Conservation (phyloP, 2,888 invertebrate species). For the Melanchra persicariae region DNA sequence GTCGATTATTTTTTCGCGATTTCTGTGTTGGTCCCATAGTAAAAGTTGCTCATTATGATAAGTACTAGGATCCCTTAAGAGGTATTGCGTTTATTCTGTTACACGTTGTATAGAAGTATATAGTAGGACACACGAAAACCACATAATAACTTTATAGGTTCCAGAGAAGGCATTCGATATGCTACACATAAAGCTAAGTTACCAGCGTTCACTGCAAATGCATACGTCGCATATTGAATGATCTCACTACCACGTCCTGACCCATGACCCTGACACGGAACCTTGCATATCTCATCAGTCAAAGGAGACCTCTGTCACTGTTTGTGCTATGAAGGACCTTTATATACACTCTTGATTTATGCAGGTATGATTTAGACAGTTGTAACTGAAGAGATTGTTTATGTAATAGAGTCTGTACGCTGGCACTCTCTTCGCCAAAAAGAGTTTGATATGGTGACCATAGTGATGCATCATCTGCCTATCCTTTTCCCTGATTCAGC, state of each 20-base stretch:
- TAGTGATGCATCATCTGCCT: too few species aligned
- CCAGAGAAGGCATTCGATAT: conserved; percentile 8
- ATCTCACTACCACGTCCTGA: not conserved
- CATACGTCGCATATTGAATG: conserved; percentile 18
- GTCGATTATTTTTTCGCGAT: too few species aligned
- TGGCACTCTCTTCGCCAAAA: not conserved
- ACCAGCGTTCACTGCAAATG: not conserved
- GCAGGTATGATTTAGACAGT: conserved; percentile 10
- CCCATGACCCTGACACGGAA: conserved; percentile 11
- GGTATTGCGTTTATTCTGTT: too few species aligned
- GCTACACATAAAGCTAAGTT: conserved; percentile 19
- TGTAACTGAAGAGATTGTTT: not conserved
- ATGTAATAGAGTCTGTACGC: too few species aligned
- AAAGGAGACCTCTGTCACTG: conserved; percentile 31
- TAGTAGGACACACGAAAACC: too few species aligned
- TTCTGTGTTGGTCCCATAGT: too few species aligned
- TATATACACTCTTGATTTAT: conserved; percentile 37
- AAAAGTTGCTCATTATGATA: too few species aligned
- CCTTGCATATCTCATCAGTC: conserved; percentile 31
- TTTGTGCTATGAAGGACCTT: not conserved
- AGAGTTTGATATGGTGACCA: too few species aligned
- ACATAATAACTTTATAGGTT: conserved; percentile 5
- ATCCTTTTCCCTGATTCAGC: too few species aligned
- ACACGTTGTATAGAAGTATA: too few species aligned
- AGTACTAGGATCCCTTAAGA: too few species aligned